A percentile compares a stretch with the other conserved stretches of the same genome.
Conservation (phyloP, 2,797 vertebrate genomes). For the Malurus leucopterus region DNA sequence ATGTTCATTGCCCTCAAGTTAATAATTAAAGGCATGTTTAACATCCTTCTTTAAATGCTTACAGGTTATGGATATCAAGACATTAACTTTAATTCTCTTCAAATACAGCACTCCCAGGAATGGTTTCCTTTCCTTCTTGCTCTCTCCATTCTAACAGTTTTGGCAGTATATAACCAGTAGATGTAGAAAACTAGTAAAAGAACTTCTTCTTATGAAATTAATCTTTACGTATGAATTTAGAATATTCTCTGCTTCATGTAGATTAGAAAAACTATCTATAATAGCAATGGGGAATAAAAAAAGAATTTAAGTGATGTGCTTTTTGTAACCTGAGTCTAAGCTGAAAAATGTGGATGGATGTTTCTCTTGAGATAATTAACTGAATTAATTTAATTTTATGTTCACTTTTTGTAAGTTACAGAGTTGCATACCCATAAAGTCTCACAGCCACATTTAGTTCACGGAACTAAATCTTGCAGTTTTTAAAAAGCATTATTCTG, state of each 20-base stretch:
- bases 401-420: background rate
- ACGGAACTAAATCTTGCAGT: background rate
- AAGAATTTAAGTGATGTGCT: conserved; percentile 57
- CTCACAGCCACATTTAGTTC: background rate
- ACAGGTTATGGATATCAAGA: conserved; percentile 13
- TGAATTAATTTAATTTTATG: background rate
- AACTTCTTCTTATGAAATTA: conserved; percentile 52
- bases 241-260: conserved; percentile 60
- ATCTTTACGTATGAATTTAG: conserved; percentile 43
- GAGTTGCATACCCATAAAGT: background rate
- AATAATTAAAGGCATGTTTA: conserved; percentile 70
- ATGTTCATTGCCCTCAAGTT: conserved; percentile 73
- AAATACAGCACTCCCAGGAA: conserved; percentile 48
- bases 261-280: conserved; percentile 39
- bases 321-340: background rate
- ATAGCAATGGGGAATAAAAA: conserved; percentile 44
- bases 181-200: conserved; percentile 25
- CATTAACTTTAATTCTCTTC: conserved; percentile 51
- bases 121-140: conserved; percentile 24
- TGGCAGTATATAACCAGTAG: conserved; percentile 33
- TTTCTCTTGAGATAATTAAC: background rate
- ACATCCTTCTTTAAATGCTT: conserved; percentile 33
- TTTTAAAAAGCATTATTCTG: background rate
- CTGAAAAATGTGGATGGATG: background rate
- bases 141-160: conserved; percentile 61